Evolutionary conservation across 1,140 invertebrate genomes (phyloP), one percentile per base, ranked within the genome.

Genomic region (Aphaenogaster ashmeadi): DNA sequence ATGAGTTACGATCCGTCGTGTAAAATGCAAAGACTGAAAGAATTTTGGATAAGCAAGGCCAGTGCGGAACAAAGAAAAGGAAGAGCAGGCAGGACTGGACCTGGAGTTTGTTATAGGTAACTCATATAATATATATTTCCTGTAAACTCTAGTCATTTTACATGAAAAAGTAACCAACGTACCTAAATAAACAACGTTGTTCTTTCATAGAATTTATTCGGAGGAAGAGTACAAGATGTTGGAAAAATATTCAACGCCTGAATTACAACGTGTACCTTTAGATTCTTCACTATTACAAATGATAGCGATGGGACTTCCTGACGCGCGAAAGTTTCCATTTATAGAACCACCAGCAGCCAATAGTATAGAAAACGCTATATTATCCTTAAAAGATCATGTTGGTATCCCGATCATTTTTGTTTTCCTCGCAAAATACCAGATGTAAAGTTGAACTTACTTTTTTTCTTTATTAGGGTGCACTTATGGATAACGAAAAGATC

Each of bases 1-100:
- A 99, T 99, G 98, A 98, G 97, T 94, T 99, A 98, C 94, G 98
- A 99, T 95, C 97, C 98, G 0, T 96, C 96, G 3, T 98, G 97
- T 88, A 99, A 98, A 96, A 98, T 98, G 97, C 98, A 98, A 94
- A 96, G 96, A 75, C 95, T 99, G 0, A 98, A 99, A 94, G 98
- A 99, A 95, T 99, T 99, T 95, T 99, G 98, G 98, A 99, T 99
- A 85, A 99, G 99, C 66, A 97, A 99, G 96, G 99, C 99, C 0
- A 99, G 98, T 94, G 99, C 99, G 15, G 98, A 99, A 94, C 99
- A 99, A 94, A 96, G 99, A 87, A 99, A 99, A 96, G 99, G 99
- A 36, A 96, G 99, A 94, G 98, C 99, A 86, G 99, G 99, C 8
- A 96, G 98, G 93, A 98, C 98, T 56, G 96, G 96, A 47, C 96